Conservation (phyloP, 2,113 vertebrate species). For the Dermatemys mawii region DNA sequence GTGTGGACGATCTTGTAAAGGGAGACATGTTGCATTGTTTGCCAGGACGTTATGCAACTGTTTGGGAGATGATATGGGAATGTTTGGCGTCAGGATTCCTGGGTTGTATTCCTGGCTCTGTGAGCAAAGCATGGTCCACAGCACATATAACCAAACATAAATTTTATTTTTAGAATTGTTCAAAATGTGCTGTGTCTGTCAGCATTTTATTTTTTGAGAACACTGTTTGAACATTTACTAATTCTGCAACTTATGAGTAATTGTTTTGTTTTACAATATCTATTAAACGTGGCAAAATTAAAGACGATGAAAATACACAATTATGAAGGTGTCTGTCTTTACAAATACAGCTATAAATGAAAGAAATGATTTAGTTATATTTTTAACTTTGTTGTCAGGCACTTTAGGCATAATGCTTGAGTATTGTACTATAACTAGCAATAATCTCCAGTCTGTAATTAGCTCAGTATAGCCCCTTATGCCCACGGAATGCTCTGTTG, state of each 20-base stretch:
- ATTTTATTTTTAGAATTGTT: background rate
- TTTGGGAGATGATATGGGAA: background rate
- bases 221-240: background rate
- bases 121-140: background rate
- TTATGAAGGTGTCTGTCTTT: background rate
- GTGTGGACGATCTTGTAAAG: background rate
- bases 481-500: background rate
- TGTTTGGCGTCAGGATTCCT: background rate
- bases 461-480: background rate
- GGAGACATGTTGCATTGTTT: background rate
- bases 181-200: background rate
- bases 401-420: background rate
- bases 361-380: background rate
- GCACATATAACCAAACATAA: background rate
- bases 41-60: background rate
- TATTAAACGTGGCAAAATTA: background rate
- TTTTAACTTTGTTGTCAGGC: background rate
- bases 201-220: background rate
- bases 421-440: background rate
- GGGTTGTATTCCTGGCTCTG: background rate
- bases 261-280: background rate
- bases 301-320: background rate
- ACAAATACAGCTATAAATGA: background rate
- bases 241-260: background rate
- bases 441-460: background rate